Base-by-base conservation (phyloP, 2,888 invertebrate species). In the Cotesia congregata region DNA sequence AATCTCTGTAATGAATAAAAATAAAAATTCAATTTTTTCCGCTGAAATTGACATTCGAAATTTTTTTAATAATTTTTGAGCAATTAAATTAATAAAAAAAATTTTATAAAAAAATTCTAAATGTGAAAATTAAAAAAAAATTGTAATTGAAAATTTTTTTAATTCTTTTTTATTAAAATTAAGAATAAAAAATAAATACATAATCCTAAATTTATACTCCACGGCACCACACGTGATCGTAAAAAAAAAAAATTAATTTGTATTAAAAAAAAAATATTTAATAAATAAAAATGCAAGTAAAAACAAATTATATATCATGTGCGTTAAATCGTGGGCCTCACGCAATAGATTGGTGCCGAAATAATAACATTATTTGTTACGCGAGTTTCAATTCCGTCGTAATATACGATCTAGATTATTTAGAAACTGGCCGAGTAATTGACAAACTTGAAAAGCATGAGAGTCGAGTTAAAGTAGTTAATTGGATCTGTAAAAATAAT, bases 241-340 rank as follows among this genome's bases (percentile, higher is more conserved):
- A 12, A 30, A 12, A 70, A 30, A 12, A 70, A 9, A 50, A 50
- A 50, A 15, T 12, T 20, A 69, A 17, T 17, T 17, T 17, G 17
- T 17, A 17, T 17, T 17, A 17, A 17, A 17, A 17, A 17, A 17
- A 17, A 20, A 50, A 0, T 59, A 70, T 41, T 67, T 20, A 69
- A 40, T 30, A 15, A 12, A 65, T 67, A 62, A 70, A 76, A 65
- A 38, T 40, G 65, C 75, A 78, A 72, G 83, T 86, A 83, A 83
- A 79, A 75, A 88, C 90, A 80, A 85, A 91, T 72, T 97, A 97
- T 85, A 93, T 94, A 12, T 95, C 96, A 20, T 93, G 93, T 77
- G 94, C 94, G 0, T 96, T 96, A 85, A 97, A 97, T 89, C 93
- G 94, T 79, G 93, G 93, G 3, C 95, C 96, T 0, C 93, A 94